A percentile compares a stretch with the other conserved stretches of the same genome.
phyloP scores from a whole-genome alignment of 2,888 invertebrate genomes.

The Agelastica alni region DNA sequence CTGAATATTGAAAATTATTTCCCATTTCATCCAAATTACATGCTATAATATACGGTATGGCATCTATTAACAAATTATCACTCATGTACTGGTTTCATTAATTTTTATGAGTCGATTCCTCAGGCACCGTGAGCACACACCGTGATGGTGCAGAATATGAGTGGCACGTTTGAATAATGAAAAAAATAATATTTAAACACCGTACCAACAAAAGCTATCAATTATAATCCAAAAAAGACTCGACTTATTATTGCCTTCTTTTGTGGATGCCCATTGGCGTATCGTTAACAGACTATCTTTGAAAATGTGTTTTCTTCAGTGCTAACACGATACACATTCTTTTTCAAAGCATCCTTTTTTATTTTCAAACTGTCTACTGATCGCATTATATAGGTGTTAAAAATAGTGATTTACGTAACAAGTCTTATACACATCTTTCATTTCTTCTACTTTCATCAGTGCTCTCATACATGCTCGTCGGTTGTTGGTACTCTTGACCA shows the following conservation, averaged over 20 bases:
- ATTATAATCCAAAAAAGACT: conserved; percentile 7
- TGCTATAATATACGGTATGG: conserved; percentile 6
- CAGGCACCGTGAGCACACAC: neutral
- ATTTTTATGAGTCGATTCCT: conserved; percentile 1
- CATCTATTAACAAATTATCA: conserved; percentile 15
- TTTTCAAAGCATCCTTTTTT: too few species aligned
- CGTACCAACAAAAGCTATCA: conserved; percentile 10
- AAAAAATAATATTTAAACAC: conserved; percentile 13
- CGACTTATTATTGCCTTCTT: conserved; percentile 1
- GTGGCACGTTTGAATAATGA: conserved; percentile 6
- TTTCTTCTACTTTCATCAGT: too few species aligned
- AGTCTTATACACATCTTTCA: too few species aligned
- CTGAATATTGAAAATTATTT: conserved; percentile 8
- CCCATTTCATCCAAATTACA: conserved; percentile 9
- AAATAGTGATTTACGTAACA: too few species aligned
- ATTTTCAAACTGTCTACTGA: too few species aligned
- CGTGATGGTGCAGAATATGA: conserved; percentile 5
- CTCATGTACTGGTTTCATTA: conserved; percentile 10
- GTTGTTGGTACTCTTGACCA: too few species aligned
- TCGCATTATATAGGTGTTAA: too few species aligned
- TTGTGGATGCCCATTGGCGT: conserved; percentile 7
- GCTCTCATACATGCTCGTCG: too few species aligned
- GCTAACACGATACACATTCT: too few species aligned
- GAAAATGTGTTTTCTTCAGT: too few species aligned
- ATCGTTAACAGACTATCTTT: too few species aligned